Conservation (phyloP, 2,888 invertebrate species). For the Aromia moschata region DNA sequence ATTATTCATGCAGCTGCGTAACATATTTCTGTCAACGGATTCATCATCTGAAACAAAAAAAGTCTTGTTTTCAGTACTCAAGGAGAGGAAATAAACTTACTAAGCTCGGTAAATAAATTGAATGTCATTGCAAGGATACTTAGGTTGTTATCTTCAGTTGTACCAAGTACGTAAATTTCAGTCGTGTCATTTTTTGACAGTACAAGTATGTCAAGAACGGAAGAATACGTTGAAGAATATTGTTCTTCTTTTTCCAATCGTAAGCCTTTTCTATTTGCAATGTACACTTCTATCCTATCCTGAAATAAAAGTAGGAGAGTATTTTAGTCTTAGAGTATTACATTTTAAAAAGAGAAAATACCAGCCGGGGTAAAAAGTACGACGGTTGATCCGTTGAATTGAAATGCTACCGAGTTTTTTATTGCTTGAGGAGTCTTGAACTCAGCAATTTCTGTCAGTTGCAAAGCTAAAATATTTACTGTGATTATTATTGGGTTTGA, state of each 20-base stretch:
- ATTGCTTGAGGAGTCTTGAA: slow-evolving; percentile 35
- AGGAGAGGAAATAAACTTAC: slow-evolving; percentile 45
- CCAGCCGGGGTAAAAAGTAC: too few relatives aligned
- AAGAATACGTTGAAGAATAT: slow-evolving; percentile 34
- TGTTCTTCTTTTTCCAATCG: slow-evolving; percentile 24
- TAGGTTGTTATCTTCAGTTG: slow-evolving; percentile 38
- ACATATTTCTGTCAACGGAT: slow-evolving; percentile 35
- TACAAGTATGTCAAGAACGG: slow-evolving; percentile 39
- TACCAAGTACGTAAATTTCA: slow-evolving; percentile 42
- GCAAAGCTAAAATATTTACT: slow-evolving; percentile 39
- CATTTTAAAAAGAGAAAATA: too few relatives aligned
- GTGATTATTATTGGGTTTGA: neutral
- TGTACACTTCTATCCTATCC: slow-evolving; percentile 34
- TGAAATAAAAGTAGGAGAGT: slow-evolving; percentile 34
- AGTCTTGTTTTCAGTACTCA: too few relatives aligned
- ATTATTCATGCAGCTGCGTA: slow-evolving; percentile 45
- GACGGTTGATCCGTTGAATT: slow-evolving; percentile 33
- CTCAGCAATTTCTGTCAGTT: slow-evolving; percentile 37
- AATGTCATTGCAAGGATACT: slow-evolving; percentile 43
- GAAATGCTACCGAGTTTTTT: slow-evolving; percentile 34
- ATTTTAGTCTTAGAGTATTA: too few relatives aligned
- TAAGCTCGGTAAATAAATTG: slow-evolving; percentile 40
- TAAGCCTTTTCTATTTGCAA: slow-evolving; percentile 24
- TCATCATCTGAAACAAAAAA: too few relatives aligned
- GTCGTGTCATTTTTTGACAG: slow-evolving; percentile 34